Percentiles rank a stretch among this genome's conserved stretches.
phyloP scores from a whole-genome alignment of 2,797 vertebrate species.

The Enteromius thamalakanensis region DNA sequence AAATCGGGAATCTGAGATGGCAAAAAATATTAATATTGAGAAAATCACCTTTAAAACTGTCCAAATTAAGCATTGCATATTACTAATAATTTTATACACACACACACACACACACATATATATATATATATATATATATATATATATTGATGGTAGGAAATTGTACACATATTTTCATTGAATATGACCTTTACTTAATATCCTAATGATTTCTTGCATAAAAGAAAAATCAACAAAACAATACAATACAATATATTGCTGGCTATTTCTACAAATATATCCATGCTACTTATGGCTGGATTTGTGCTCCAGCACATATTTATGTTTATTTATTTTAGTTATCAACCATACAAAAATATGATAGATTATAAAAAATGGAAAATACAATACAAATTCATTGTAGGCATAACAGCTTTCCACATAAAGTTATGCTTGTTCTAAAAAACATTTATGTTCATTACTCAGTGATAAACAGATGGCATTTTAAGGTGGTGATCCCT shows the following conservation, averaged over 20 bases:
- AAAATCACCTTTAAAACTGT: background rate
- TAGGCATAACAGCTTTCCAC: background rate
- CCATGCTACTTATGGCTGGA: background rate
- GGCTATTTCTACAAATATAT: background rate
- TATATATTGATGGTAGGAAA: background rate
- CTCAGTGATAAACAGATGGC: conserved; percentile 1
- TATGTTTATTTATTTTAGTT: background rate
- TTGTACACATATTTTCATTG: background rate
- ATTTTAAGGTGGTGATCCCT: background rate
- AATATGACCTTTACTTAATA: background rate
- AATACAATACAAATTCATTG: background rate
- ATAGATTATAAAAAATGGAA: background rate
- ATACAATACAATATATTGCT: background rate
- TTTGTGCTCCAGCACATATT: background rate
- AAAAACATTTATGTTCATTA: background rate
- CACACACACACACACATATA: no score
- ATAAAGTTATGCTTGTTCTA: background rate
- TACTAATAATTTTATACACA: background rate
- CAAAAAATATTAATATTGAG: background rate
- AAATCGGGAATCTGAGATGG: background rate
- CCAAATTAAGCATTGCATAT: background rate
- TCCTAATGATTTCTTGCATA: background rate
- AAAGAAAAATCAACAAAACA: no score
- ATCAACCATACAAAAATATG: background rate
- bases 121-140: no score